Base-by-base conservation (phyloP, 2,797 vertebrate genomes). In the Chelon labrosus region DNA sequence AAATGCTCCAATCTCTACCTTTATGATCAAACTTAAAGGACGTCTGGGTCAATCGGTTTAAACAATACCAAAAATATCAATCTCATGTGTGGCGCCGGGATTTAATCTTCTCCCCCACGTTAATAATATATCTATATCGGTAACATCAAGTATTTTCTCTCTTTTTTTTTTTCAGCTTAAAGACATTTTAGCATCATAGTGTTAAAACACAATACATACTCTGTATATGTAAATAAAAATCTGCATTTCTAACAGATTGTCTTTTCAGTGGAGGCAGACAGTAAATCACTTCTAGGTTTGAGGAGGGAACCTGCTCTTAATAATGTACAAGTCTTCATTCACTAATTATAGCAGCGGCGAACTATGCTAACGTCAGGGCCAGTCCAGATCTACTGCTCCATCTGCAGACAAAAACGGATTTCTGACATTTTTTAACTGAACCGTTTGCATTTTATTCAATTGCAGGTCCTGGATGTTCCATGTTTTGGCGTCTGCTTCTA, bases 141-240 rank as follows among this genome's bases (percentile, higher is more conserved):
- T 62, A 75, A 74, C 65, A 77, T 79, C 58, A 79, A 81, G 66
- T 84, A 80, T 78, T 78, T 84, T 67, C 55, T 83, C 46, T 64
- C 3, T 3, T 31, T 31, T 31, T 31, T 31, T 31, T 31, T 7
- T 75, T 82, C 35, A 79, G 20, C 52, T 85, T 65, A 61, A 73
- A 82, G 71, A 85, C 22, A 73, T 65, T 42, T 56, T 67, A 79
- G 64, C 67, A 31, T 75, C 54, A 55, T 84, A 84, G 70, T 82
- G 66, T 90, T 87, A 73, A 88, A 88, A 87, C 62, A 82, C 64
- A 86, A 85, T 67, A 85, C 69, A 82, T 85, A 83, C 46, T 77
- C 51, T 58, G 41, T 75, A 79, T 75, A 79, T 64, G 77, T 75
- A 75, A 80, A 80, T 79, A 83, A 68, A 51, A 87, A 75, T 73